phyloP scores from a whole-genome alignment of 2,797 vertebrate species.

The Selene dorsalis region DNA sequence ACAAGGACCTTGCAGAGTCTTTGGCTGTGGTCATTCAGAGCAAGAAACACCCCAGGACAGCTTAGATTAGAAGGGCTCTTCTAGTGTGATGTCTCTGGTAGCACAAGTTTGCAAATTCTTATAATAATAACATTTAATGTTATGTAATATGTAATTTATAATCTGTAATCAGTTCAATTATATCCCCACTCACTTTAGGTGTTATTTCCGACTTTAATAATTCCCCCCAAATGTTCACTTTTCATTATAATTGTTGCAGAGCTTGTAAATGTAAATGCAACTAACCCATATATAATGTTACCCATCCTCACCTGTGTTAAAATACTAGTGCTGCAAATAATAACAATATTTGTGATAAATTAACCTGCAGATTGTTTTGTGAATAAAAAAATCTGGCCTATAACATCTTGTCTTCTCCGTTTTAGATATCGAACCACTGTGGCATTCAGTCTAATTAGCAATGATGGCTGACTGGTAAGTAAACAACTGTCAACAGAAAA shows the following conservation, averaged over 20 bases:
- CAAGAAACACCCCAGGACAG: conserved; percentile 23
- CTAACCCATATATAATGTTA: background rate
- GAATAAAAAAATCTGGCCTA: background rate
- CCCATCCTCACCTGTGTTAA: background rate
- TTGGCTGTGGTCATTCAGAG: background rate
- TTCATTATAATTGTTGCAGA: background rate
- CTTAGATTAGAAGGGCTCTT: conserved; percentile 24
- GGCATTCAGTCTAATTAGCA: no score
- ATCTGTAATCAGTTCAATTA: conserved; percentile 4
- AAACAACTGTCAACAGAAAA: no score
- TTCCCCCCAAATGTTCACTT: no score
- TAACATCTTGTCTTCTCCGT: background rate
- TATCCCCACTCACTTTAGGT: background rate
- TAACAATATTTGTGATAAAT: no score
- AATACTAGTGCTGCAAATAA: background rate
- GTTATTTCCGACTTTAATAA: background rate
- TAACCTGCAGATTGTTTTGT: no score
- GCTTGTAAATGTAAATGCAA: background rate
- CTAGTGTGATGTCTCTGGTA: background rate
- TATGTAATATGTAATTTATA: conserved; percentile 14
- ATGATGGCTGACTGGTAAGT: no score
- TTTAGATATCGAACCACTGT: no score
- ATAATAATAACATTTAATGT: background rate
- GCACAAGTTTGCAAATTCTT: background rate
- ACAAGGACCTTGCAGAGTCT: background rate